These are phyloP conservation scores for Tridacna gigas DNA, from an alignment of 2,888 invertebrate species.

Conservation along the genomic window DNA sequence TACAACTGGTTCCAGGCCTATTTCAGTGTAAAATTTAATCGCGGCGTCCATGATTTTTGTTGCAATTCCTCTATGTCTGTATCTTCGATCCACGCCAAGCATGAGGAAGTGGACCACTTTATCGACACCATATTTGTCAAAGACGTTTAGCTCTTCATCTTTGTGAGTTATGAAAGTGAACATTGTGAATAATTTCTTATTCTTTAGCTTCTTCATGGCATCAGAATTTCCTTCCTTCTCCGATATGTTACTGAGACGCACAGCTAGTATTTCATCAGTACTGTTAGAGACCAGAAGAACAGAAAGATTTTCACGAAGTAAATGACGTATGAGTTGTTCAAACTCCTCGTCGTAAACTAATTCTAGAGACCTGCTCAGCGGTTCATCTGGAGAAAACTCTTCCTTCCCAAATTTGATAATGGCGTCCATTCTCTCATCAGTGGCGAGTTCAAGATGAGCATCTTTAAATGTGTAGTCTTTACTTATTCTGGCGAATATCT, in stretches of 20 bases:
- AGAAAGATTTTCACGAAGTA: not conserved
- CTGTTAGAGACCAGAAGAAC: not conserved
- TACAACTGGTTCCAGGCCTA: slow-evolving; percentile 1
- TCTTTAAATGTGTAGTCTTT: slow-evolving; percentile 3
- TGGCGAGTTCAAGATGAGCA: slow-evolving; percentile 40
- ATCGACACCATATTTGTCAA: slow-evolving; percentile 35
- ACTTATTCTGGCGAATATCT: not conserved
- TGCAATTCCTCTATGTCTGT: slow-evolving; percentile 36
- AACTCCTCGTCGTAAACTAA: not conserved
- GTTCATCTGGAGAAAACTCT: slow-evolving; percentile 11
- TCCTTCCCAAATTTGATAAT: slow-evolving; percentile 30
- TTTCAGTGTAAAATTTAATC: not conserved
- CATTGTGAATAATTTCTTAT: not conserved
- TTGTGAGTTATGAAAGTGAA: not conserved
- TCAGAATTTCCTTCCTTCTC: not conserved
- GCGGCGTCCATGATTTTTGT: slow-evolving; percentile 33
- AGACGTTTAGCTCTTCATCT: slow-evolving; percentile 19
- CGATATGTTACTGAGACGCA: slow-evolving; percentile 4
- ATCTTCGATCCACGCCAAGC: slow-evolving; percentile 31
- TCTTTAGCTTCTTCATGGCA: not conserved
- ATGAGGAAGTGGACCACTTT: slow-evolving; percentile 29
- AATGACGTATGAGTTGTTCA: not conserved
- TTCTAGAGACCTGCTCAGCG: not conserved
- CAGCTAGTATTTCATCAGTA: slow-evolving; percentile 6
- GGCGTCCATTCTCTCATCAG: slow-evolving; percentile 25